Evolutionary conservation across 2,113 vertebrate species (phyloP).

Genomic region (Pantherophis guttatus): DNA sequence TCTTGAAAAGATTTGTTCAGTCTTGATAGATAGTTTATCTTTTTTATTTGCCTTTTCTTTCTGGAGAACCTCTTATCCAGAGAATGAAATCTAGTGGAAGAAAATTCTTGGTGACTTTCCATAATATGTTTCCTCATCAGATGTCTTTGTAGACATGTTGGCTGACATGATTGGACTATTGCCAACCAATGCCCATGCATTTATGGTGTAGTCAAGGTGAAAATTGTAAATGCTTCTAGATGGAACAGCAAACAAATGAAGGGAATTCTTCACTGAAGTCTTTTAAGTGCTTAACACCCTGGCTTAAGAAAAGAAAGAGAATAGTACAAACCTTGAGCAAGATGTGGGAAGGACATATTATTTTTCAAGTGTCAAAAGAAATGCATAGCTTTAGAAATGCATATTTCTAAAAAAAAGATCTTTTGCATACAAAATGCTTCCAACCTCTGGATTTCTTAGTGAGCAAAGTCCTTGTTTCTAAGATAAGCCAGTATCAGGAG

Average conservation of each 20-base stretch:
- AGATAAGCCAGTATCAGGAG: constrained; percentile 6
- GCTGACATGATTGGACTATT: constrained; percentile 4
- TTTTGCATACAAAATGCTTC: constrained; percentile 11
- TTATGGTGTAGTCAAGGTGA: constrained; percentile 17
- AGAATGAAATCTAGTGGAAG: not conserved
- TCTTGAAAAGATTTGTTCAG: not conserved
- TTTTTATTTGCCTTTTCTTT: not conserved
- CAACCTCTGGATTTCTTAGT: constrained; percentile 9
- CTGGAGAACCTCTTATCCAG: not conserved
- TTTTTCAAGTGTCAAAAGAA: constrained; percentile 36
- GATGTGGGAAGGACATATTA: constrained; percentile 23
- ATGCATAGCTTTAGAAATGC: not conserved
- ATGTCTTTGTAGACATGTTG: not conserved
- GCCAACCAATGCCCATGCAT: constrained; percentile 7
- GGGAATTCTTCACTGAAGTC: not conserved
- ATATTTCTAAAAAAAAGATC: constrained; percentile 21
- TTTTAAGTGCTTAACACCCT: constrained; percentile 4
- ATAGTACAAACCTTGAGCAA: constrained; percentile 22
- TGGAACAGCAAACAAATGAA: constrained; percentile 14
- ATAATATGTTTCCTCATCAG: not conserved
- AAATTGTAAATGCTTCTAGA: constrained; percentile 35
- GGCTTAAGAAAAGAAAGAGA: constrained; percentile 5
- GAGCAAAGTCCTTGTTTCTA: constrained; percentile 15
- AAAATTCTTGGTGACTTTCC: not conserved
- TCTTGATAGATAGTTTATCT: not conserved